Percentiles rank a stretch among this genome's conserved stretches.
Evolutionary conservation across 2,888 invertebrate genomes (phyloP).

Genomic region (Megamerina dolium): DNA sequence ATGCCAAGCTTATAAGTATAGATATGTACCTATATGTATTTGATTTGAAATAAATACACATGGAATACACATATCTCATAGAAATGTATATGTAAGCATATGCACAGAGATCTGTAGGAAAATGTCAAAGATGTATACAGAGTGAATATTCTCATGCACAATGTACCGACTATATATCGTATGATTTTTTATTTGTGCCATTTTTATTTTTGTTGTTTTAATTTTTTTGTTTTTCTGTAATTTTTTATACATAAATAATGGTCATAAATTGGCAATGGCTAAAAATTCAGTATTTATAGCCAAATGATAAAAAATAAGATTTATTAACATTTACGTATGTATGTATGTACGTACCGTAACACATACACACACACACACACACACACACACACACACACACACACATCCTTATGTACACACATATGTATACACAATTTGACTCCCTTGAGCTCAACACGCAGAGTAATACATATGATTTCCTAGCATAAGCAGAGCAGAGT

Average conservation of each 20-base stretch:
- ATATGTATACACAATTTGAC: no score
- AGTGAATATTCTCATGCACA: no score
- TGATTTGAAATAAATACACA: neutral
- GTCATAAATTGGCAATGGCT: conserved; percentile 50
- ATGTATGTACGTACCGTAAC: conserved; percentile 1
- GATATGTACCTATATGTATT: no score
- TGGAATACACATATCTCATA: neutral
- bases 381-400: no score
- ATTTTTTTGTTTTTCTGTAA: conserved; percentile 1
- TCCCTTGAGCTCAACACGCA: no score
- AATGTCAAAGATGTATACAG: conserved; percentile 1
- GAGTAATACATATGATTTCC: no score
- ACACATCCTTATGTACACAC: no score
- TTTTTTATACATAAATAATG: conserved; percentile 47
- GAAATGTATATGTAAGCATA: conserved; percentile 1
- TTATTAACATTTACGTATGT: conserved; percentile 43
- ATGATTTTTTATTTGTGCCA: no score
- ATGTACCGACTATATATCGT: no score
- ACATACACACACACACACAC: neutral
- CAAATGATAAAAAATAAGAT: conserved; percentile 51
- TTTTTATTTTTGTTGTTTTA: neutral
- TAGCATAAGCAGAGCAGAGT: no score
- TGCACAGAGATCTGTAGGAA: neutral
- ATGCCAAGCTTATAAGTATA: no score
- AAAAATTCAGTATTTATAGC: conserved; percentile 51